Conservation (phyloP, 2,113 vertebrate genomes). For the Galbula dea region DNA sequence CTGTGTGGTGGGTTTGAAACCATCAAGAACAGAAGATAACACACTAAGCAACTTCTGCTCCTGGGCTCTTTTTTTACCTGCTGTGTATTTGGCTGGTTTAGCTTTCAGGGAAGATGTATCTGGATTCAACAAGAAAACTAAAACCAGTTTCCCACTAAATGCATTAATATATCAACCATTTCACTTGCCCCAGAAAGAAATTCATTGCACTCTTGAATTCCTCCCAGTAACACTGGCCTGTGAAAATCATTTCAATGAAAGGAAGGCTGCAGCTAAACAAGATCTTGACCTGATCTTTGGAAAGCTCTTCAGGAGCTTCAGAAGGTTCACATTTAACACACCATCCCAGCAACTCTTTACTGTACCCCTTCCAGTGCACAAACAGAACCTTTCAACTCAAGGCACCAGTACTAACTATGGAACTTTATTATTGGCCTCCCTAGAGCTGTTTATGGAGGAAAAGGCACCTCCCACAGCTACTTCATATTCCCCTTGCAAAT, state of each 20-base stretch:
- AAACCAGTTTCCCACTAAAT: not conserved
- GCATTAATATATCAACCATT: not conserved
- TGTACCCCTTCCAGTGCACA: not conserved
- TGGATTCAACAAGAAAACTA: not conserved
- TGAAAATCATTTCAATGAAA: not conserved
- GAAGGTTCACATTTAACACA: not conserved
- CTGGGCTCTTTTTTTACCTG: not conserved
- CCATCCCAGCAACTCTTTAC: not conserved
- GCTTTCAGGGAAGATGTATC: not conserved
- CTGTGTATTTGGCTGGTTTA: not conserved
- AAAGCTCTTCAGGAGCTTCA: not conserved
- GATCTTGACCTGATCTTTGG: not conserved
- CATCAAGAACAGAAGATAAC: not conserved
- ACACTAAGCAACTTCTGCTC: not conserved
- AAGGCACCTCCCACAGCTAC: not conserved
- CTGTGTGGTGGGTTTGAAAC: not conserved
- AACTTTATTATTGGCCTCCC: not conserved
- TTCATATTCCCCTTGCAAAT: not conserved
- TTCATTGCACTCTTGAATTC: not conserved
- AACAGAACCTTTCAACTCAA: not conserved
- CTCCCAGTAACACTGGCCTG: not conserved
- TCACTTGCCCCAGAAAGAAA: not conserved
- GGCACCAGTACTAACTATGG: not conserved
- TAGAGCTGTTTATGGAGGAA: not conserved
- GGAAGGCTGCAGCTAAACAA: not conserved